These are phyloP conservation scores for Aspidiotus destructor DNA, from an alignment of 2,888 invertebrate species.

Conservation along the genomic window DNA sequence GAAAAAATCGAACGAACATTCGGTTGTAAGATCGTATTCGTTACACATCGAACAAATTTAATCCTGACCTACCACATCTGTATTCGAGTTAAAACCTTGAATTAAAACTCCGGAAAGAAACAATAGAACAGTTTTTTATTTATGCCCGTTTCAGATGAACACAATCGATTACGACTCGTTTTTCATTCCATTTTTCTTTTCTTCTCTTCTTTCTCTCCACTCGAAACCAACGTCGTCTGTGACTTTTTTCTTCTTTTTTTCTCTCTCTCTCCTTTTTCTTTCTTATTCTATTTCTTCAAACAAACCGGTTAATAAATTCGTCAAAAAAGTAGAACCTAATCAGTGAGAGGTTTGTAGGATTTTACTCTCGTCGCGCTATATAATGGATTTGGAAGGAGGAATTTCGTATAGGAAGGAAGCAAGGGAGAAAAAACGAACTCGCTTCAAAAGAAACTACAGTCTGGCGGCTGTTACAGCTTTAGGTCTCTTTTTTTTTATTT, in stretches of 20 bases:
- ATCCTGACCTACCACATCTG: conserved; percentile 30
- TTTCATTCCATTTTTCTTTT: conserved; percentile 6
- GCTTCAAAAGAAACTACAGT: conserved; percentile 25
- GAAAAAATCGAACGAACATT: too few species aligned
- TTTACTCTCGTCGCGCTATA: conserved; percentile 19
- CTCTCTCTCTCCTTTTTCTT: neutral
- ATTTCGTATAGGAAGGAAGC: conserved; percentile 23
- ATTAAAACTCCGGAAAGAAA: conserved; percentile 26
- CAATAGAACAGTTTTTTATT: conserved; percentile 28
- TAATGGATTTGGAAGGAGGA: conserved; percentile 30
- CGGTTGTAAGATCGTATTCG: too few species aligned
- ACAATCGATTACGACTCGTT: conserved; percentile 30
- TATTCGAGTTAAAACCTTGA: conserved; percentile 30
- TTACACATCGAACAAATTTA: conserved; percentile 9
- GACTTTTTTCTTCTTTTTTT: conserved; percentile 13
- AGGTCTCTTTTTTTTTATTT: conserved; percentile 28
- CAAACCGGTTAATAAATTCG: conserved; percentile 32
- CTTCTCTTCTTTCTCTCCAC: conserved; percentile 2
- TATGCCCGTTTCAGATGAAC: conserved; percentile 24
- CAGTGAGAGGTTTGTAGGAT: conserved; percentile 27
- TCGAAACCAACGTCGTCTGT: conserved; percentile 21
- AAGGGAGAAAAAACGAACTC: conserved; percentile 12
- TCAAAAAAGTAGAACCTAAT: conserved; percentile 31
- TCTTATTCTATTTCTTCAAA: conserved; percentile 10
- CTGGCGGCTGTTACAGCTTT: conserved; percentile 32